Base-by-base conservation (phyloP, 2,113 vertebrate genomes). In the Gymnobelideus leadbeateri region DNA sequence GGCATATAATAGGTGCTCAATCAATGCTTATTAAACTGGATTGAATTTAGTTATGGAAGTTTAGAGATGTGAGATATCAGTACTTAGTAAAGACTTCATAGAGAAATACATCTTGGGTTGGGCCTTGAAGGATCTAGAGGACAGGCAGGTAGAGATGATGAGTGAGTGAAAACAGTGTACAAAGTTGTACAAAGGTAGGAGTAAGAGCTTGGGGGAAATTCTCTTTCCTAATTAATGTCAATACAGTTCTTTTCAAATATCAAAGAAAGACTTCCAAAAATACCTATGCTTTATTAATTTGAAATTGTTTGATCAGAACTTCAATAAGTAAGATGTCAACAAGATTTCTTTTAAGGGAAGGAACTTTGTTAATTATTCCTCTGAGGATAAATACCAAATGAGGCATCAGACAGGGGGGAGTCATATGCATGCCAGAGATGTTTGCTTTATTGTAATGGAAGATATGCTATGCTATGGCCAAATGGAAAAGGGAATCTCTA, bases 291-390 rank as follows among this genome's bases (percentile, higher is more conserved):
- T 84, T 84, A 84, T 84, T 84, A 21, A 43, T 84, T 43, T 84
- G 68, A 84, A 84, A 84, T 77, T 43, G 68, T 84, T 84, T 84
- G 68, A 84, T 84, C 68, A 84, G 16, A 84, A 84, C n/a, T 84
- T 84, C 37, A 84, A 43, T 84, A 84, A 84, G n/a, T 43, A 84
- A 14, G 68, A 84, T 43, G 68, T 84, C 68, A 84, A 8, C n/a
- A 43, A 43, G 68, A 84, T 43, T 37, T 68, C 31, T 3, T 68
- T 68, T 21, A 84, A 43, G 19, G n/a, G 68, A 43, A 43, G n/a
- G 68, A 8, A 84, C 68, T 84, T 77, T 84, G 68, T 84, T 84
- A 84, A 84, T 84, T 84, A 84, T 84, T 84, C 68, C 68, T 84
- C 68, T 84, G n/a, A 84, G 68, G 2, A 43, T 84, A 84, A 84